phyloP scores from a whole-genome alignment of 1,140 invertebrate species.

The Microplitis mediator region DNA sequence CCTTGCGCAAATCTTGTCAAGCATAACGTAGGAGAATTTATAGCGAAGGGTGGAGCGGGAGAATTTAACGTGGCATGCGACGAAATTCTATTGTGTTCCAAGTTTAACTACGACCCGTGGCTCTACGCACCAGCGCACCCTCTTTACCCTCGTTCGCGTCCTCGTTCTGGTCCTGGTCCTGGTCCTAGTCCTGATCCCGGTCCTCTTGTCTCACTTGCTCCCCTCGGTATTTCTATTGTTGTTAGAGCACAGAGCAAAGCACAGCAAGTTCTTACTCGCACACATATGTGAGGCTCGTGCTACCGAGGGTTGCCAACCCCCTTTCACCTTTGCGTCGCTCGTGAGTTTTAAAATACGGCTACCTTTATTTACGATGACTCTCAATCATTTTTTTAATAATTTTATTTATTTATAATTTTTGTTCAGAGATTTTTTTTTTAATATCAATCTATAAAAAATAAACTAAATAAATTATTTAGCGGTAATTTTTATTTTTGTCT shows the following conservation, averaged over 20 bases:
- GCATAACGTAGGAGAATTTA: background rate
- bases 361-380: slow-evolving; percentile 37
- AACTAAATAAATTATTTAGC: too few species aligned
- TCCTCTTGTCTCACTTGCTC: background rate
- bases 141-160: slow-evolving; percentile 30
- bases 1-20: slow-evolving; percentile 14
- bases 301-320: slow-evolving; percentile 44
- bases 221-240: background rate
- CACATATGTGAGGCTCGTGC: slow-evolving; percentile 33
- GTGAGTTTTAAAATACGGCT: too few species aligned
- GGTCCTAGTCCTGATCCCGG: too few species aligned
- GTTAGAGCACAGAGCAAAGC: background rate
- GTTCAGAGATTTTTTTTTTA: background rate
- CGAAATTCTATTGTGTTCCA: slow-evolving; percentile 46
- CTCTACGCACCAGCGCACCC: slow-evolving; percentile 25
- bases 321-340: slow-evolving; percentile 39
- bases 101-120: slow-evolving; percentile 36
- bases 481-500: too few species aligned
- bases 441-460: too few species aligned
- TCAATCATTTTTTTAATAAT: slow-evolving; percentile 29
- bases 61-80: slow-evolving; percentile 42
- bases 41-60: background rate
- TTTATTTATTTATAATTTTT: background rate
- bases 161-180: background rate
- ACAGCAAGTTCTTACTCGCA: slow-evolving; percentile 2